These are phyloP conservation scores for Agrochola lychnidis DNA, from an alignment of 2,888 invertebrate genomes.

Conservation along the genomic window DNA sequence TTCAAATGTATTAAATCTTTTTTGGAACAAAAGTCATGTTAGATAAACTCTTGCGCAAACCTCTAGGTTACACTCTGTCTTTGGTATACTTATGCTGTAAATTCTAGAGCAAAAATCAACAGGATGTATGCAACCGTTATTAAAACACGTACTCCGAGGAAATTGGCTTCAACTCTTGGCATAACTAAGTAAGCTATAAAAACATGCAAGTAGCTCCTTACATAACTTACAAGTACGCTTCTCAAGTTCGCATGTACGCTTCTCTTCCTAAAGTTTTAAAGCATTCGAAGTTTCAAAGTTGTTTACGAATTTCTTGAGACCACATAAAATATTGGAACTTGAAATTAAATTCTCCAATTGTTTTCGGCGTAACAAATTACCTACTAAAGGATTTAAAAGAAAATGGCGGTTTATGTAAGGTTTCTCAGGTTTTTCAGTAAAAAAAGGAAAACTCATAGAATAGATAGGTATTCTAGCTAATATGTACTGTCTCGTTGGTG, in stretches of 20 bases:
- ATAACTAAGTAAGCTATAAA: conserved; percentile 22
- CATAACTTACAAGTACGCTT: conserved; percentile 26
- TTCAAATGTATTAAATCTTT: background rate
- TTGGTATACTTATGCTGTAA: background rate
- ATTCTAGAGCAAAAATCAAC: background rate
- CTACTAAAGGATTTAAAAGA: background rate
- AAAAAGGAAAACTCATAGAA: background rate
- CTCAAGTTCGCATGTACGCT: conserved; percentile 34
- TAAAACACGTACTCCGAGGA: conserved; percentile 26
- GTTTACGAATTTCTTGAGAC: conserved; percentile 11
- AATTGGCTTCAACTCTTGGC: conserved; percentile 33
- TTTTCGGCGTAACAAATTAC: conserved; percentile 16
- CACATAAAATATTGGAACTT: conserved; percentile 6
- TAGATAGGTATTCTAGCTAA: background rate
- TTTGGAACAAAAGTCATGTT: background rate
- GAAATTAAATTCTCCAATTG: conserved; percentile 31
- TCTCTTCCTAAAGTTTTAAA: conserved; percentile 27
- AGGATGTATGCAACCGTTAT: conserved; percentile 28
- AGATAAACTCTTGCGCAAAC: background rate
- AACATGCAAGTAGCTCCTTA: conserved; percentile 23
- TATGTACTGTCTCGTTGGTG: too few relatives aligned
- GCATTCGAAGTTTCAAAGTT: conserved; percentile 35
- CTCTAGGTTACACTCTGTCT: background rate
- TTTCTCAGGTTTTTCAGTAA: background rate
- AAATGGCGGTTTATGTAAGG: background rate